phyloP scores from a whole-genome alignment of 2,888 invertebrate genomes.

The Drosophila macrospina region DNA sequence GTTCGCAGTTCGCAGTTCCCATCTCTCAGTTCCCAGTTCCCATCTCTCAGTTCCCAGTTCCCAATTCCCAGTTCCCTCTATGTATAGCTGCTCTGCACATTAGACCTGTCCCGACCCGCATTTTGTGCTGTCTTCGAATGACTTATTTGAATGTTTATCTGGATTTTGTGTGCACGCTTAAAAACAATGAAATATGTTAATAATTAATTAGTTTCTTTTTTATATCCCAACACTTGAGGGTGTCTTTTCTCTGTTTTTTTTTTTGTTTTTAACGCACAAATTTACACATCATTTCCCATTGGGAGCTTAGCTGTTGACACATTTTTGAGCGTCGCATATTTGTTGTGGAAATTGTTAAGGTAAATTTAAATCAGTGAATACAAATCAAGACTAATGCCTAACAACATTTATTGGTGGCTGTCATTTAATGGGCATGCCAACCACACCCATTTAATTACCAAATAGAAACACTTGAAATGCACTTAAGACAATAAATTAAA shows the following conservation, averaged over 20 bases:
- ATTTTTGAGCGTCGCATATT: slow-evolving; percentile 5
- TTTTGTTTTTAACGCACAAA: slow-evolving; percentile 53
- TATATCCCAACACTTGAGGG: slow-evolving; percentile 27
- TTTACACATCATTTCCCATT: slow-evolving; percentile 56
- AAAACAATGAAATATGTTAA: slow-evolving; percentile 75
- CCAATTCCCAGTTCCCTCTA: slow-evolving; percentile 6
- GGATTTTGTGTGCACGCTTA: slow-evolving; percentile 48
- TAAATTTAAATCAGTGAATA: slow-evolving; percentile 60
- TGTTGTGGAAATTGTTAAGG: slow-evolving; percentile 26
- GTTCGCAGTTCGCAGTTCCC: slow-evolving; percentile 6
- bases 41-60: not conserved
- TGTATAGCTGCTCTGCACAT: slow-evolving; percentile 6
- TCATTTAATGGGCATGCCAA: slow-evolving; percentile 56
- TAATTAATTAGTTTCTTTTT: slow-evolving; percentile 70
- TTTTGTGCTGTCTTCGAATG: slow-evolving; percentile 59
- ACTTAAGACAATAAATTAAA: slow-evolving; percentile 76
- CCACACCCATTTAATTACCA: slow-evolving; percentile 80
- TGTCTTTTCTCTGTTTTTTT: slow-evolving; percentile 26
- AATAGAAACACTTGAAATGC: slow-evolving; percentile 60
- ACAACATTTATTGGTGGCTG: slow-evolving; percentile 49
- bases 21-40: too few species aligned
- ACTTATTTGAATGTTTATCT: slow-evolving; percentile 72
- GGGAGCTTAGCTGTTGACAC: slow-evolving; percentile 67
- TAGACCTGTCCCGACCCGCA: slow-evolving; percentile 42
- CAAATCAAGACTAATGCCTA: slow-evolving; percentile 74